phyloP scores from a whole-genome alignment of 1,140 invertebrate species.

The Armadillidium nasatum region DNA sequence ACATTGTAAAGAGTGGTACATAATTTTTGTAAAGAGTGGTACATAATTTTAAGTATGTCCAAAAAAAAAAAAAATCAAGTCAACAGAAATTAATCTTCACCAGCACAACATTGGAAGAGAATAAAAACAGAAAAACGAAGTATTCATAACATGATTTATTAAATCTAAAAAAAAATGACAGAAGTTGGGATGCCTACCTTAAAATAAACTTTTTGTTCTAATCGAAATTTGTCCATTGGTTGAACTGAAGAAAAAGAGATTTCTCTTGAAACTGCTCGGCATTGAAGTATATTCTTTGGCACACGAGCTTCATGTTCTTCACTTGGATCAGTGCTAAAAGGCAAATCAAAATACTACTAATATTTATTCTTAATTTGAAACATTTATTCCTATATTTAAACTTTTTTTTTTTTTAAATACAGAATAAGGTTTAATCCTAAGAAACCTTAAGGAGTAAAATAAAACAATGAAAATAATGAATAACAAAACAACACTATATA shows the following conservation, averaged over 20 bases:
- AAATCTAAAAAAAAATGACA: constrained; percentile 13
- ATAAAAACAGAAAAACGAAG: too few species aligned
- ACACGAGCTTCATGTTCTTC: constrained; percentile 93
- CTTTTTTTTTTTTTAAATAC: too few species aligned
- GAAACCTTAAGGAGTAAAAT: constrained; percentile 4
- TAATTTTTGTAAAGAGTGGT: too few species aligned
- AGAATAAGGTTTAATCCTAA: background rate
- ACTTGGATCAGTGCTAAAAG: constrained; percentile 64
- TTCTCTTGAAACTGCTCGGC: constrained; percentile 90
- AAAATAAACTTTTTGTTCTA: constrained; percentile 1
- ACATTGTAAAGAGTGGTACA: too few species aligned
- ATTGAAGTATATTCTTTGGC: constrained; percentile 93
- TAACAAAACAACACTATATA: too few species aligned
- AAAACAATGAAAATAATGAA: background rate
- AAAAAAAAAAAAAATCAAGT: too few species aligned
- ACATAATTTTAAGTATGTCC: too few species aligned
- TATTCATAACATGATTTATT: too few species aligned
- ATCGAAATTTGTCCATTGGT: constrained; percentile 86
- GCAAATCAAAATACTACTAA: background rate
- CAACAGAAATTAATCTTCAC: background rate
- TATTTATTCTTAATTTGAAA: too few species aligned
- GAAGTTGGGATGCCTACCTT: background rate
- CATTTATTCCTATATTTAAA: too few species aligned
- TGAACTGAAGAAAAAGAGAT: constrained; percentile 98
- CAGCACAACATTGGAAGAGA: background rate